Conservation (phyloP, 2,888 invertebrate genomes). For the Actias luna region DNA sequence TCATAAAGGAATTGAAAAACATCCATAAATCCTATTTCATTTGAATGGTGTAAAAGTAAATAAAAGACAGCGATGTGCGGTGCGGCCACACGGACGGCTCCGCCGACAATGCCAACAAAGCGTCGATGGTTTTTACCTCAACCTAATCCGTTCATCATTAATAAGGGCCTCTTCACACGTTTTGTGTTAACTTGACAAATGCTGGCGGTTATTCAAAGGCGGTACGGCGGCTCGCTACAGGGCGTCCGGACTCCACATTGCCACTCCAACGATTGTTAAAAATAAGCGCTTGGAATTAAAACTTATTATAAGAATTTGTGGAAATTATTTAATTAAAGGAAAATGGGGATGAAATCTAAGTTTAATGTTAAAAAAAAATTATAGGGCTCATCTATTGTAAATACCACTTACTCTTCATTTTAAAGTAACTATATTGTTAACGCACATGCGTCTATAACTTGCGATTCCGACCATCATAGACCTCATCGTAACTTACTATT, state of each 20-base stretch:
- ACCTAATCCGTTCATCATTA: slow-evolving; percentile 74
- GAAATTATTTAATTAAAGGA: no score
- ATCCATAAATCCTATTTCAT: slow-evolving; percentile 51
- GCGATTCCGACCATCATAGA: no score
- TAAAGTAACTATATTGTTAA: no score
- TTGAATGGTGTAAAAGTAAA: slow-evolving; percentile 54
- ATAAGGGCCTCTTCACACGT: slow-evolving; percentile 75
- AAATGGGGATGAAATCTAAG: no score
- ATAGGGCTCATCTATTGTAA: no score
- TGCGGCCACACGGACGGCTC: slow-evolving; percentile 44
- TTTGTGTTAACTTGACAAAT: slow-evolving; percentile 80
- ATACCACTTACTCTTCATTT: no score
- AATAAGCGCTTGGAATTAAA: background rate
- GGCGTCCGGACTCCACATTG: slow-evolving; percentile 50
- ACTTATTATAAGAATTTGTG: no score
- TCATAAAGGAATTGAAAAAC: slow-evolving; percentile 26
- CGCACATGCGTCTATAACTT: no score
- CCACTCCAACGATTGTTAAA: slow-evolving; percentile 38
- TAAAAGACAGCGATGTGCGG: slow-evolving; percentile 51
- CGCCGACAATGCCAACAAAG: slow-evolving; percentile 58
- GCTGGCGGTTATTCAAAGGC: slow-evolving; percentile 58
- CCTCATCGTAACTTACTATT: no score
- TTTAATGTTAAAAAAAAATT: no score
- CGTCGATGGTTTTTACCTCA: slow-evolving; percentile 45
- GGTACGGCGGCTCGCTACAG: slow-evolving; percentile 46